Evolutionary conservation across 2,888 invertebrate genomes (phyloP), one percentile per base, ranked within the genome.

Genomic region (Rhaphigaster nebulosa): DNA sequence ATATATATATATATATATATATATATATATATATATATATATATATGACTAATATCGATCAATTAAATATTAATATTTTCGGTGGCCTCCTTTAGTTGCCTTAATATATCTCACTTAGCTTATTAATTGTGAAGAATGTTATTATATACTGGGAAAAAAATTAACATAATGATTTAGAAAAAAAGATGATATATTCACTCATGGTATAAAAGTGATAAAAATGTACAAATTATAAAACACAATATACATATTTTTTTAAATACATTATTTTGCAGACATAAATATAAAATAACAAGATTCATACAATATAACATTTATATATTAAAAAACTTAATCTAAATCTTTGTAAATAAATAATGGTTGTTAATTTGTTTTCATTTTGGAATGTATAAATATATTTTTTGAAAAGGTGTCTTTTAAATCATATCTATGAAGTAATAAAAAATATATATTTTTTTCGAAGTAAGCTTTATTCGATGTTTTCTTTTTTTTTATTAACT

Each of bases 171-270:
- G 34, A 70, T 34, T 70, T 34, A 23, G 18, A 34, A 34, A 34
- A n/a, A 70, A 70, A 70, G 1, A 34, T 34, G 15, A 18, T 70
- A 70, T 70, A 70, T 70, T 70, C 34, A 70, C 70, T 70, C 34
- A 70, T 34, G 8, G 29, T 70, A 70, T 70, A 70, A 65, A 65
- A 65, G 65, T 65, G 29, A 65, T 65, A 65, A 70, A 65, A 70
- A 70, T 70, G 70, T 70, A 70, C 70, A 70, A 34, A 70, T 70
- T 70, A 70, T 70, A 70, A 70, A 29, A 70, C 29, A 70, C 4
- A 70, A 34, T 70, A 70, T 34, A 70, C 34, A 70, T 34, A 18
- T 18, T 70, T 34, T 34, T 20, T 34, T 70, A 20, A 34, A 70
- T 4, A 70, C 26, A 18, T 34, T 70, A 18, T 70, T 70, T 70